Base-by-base conservation (phyloP, 2,113 vertebrate species). In the Aptenodytes patagonicus region DNA sequence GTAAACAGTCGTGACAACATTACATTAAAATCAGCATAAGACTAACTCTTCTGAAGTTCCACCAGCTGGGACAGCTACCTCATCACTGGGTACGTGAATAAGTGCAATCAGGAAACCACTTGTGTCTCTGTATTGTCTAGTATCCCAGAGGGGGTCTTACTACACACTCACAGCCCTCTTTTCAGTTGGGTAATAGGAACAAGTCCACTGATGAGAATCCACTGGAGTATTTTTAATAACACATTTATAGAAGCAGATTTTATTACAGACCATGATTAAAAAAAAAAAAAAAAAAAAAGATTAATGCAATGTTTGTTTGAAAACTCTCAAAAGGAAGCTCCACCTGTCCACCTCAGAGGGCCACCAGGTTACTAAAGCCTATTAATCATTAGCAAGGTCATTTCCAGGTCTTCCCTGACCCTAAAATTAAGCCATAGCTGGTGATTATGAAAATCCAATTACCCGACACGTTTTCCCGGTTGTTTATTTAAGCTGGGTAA, bases 401-500 rank as follows among this genome's bases (percentile, higher is more conserved):
- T 68, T 93, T 94, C 92, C 81, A 93, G 75, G 90, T 90, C 88
- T 95, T 91, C 22, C 61, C 77, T 96, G 61, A 90, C 90, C 84
- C 96, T 97, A 97, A 97, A 97, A 97, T 96, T 95, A 97, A 92
- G 93, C 89, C n/a, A 49, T 51, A 75, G 38, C 68, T 94, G 83
- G 88, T 91, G 78, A 88, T 83, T 81, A 82, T 66, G 55, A 96
- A 97, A 98, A 97, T 71, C 86, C 54, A 58, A 78, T 83, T 57
- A 93, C 69, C 78, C 2, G 9, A 89, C 57, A 77, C 4, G 3
- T 95, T 94, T 87, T 86, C 78, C 55, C 72, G 93, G 76, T 83
- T 97, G 96, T 97, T 98, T 98, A 89, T 95, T 96, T 93, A 97
- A 97, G 90, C 93, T 40, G 34, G 90, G 92, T 89, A 64, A 95